Percentiles rank a stretch among this genome's conserved stretches.
Conservation (phyloP, 64 coral and sea anemone genomes). For the Orbicella faveolata region DNA sequence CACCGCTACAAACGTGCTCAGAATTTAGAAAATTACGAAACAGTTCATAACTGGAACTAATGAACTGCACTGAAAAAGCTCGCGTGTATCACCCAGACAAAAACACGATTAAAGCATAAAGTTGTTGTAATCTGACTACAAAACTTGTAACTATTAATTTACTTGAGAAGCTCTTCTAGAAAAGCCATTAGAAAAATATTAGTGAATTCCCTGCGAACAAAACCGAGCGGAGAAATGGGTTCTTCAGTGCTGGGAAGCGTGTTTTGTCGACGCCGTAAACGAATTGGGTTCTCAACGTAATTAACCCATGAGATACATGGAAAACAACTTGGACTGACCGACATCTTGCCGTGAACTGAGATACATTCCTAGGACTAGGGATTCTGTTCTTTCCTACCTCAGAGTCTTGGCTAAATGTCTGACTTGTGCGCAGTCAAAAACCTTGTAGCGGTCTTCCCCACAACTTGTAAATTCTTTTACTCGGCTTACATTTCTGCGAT, state of each 20-base stretch:
- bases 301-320: too few relatives aligned
- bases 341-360: too few relatives aligned
- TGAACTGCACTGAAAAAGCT: not conserved
- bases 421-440: not conserved
- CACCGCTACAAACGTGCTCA: too few relatives aligned
- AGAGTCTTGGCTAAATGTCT: too few relatives aligned
- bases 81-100: slow-evolving; percentile 9
- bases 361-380: too few relatives aligned
- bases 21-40: too few relatives aligned
- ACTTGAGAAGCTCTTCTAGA: not conserved
- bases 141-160: slow-evolving; percentile 17
- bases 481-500: not conserved
- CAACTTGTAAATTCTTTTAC: not conserved
- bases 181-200: slow-evolving; percentile 9
- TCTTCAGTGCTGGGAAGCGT: too few relatives aligned
- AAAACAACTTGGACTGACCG: too few relatives aligned
- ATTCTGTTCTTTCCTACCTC: too few relatives aligned
- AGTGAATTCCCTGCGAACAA: not conserved
- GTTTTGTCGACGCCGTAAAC: too few relatives aligned
- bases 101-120: slow-evolving; percentile 35
- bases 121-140: not conserved
- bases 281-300: too few relatives aligned
- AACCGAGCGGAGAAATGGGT: not conserved
- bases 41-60: too few relatives aligned
- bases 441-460: not conserved